A percentile compares a stretch with the other conserved stretches of the same genome.
phyloP scores from a whole-genome alignment of 2,113 vertebrate genomes.

The Vombatus ursinus region DNA sequence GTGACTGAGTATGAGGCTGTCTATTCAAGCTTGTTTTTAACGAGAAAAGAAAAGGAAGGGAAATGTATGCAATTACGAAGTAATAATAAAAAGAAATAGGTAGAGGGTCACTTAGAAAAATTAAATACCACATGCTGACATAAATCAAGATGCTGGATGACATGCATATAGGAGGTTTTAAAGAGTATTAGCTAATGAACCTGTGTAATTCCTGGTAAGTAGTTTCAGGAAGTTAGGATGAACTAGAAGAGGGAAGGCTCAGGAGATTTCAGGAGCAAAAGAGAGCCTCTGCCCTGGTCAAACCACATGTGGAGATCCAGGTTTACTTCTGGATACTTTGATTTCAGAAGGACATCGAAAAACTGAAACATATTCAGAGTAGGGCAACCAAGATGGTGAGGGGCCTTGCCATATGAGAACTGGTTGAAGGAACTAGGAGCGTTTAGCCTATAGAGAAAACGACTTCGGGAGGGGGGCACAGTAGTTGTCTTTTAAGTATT shows the following conservation, averaged over 20 bases:
- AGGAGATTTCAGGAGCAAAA: slow-evolving; percentile 39
- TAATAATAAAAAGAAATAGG: slow-evolving; percentile 77
- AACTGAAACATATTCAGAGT: background rate
- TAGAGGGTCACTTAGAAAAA: slow-evolving; percentile 80
- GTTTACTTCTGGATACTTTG: background rate
- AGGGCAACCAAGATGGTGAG: background rate
- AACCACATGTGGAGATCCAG: background rate
- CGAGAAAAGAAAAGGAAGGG: slow-evolving; percentile 77
- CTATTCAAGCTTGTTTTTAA: slow-evolving; percentile 77
- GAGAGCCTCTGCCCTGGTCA: background rate
- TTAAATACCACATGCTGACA: slow-evolving; percentile 67
- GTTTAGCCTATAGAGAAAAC: background rate
- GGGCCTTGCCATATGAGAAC: background rate
- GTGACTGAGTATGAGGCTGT: slow-evolving; percentile 66
- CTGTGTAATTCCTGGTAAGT: slow-evolving; percentile 40
- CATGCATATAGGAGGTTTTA: slow-evolving; percentile 13
- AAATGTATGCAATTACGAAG: slow-evolving; percentile 77
- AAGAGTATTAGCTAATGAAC: slow-evolving; percentile 76
- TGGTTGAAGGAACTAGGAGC: background rate
- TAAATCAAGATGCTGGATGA: slow-evolving; percentile 64
- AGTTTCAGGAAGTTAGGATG: slow-evolving; percentile 41
- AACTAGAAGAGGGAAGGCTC: background rate
- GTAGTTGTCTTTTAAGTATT: background rate
- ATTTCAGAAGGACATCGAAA: background rate
- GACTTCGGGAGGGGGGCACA: background rate